A percentile compares a stretch with the other conserved stretches of the same genome.
Evolutionary conservation across 2,888 invertebrate genomes (phyloP).

Genomic region (Spodoptera littoralis): DNA sequence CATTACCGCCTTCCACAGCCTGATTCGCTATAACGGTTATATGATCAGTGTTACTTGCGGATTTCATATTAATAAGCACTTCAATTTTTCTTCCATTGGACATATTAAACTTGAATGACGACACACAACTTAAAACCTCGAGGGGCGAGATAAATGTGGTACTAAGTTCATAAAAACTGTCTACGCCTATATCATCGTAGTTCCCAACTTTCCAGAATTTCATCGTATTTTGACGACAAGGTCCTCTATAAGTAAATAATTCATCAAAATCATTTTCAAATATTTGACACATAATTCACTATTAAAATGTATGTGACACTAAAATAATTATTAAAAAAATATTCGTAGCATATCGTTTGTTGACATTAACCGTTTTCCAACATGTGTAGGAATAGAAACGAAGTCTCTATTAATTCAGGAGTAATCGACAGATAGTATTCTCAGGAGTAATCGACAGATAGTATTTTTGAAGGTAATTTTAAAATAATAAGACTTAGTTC

Average conservation of each 20-base stretch:
- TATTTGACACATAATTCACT: constrained; percentile 66
- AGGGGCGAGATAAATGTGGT: constrained; percentile 59
- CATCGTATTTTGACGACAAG: constrained; percentile 46
- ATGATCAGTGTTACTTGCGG: constrained; percentile 51
- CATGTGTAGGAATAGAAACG: too few relatives aligned
- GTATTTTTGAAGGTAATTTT: too few relatives aligned
- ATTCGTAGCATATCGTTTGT: constrained; percentile 49
- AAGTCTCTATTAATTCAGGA: too few relatives aligned
- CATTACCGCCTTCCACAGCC: constrained; percentile 15
- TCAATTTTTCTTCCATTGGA: constrained; percentile 63
- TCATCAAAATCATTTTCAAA: constrained; percentile 65
- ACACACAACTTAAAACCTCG: constrained; percentile 51
- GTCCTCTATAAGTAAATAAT: constrained; percentile 56
- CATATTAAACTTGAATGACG: constrained; percentile 63
- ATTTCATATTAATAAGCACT: constrained; percentile 65
- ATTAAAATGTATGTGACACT: constrained; percentile 47
- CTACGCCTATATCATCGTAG: constrained; percentile 55
- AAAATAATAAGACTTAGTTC: too few relatives aligned
- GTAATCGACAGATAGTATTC: too few relatives aligned
- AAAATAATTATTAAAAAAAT: constrained; percentile 45
- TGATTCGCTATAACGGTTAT: constrained; percentile 65
- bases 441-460: too few relatives aligned
- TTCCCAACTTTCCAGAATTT: constrained; percentile 59
- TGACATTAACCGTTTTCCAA: constrained; percentile 37
- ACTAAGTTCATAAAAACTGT: constrained; percentile 57